A percentile compares a stretch with the other conserved stretches of the same genome.
These are phyloP conservation scores for Lycia hirtaria DNA, from an alignment of 2,888 invertebrate species.

Conservation along the genomic window DNA sequence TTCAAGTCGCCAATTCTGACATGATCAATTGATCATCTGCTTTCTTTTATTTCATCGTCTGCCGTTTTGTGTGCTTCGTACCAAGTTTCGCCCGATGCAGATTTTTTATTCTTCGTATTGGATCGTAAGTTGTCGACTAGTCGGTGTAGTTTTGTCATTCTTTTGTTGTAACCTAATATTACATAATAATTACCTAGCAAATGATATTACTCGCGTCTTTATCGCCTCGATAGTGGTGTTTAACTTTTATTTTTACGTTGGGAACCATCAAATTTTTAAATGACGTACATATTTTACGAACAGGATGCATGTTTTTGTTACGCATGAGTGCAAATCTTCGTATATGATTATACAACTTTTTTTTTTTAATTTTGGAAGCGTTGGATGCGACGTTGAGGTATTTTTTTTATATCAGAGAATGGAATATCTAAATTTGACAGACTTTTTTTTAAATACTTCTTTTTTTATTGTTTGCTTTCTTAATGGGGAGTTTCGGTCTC, in stretches of 20 bases:
- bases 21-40: slow-evolving; percentile 33
- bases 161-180: slow-evolving; percentile 29
- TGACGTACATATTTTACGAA: slow-evolving; percentile 23
- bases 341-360: background rate
- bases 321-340: slow-evolving; percentile 18
- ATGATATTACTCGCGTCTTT: slow-evolving; percentile 28
- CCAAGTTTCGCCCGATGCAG: background rate
- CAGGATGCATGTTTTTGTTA: slow-evolving; percentile 16
- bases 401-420: background rate
- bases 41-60: slow-evolving; percentile 9
- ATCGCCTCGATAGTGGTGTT: slow-evolving; percentile 33
- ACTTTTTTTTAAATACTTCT: background rate
- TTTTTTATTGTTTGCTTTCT: slow-evolving; percentile 2
- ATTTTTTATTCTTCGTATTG: background rate
- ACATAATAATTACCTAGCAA: slow-evolving; percentile 37
- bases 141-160: slow-evolving; percentile 18
- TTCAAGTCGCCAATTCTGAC: slow-evolving; percentile 1
- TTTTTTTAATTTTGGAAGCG: background rate
- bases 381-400: background rate
- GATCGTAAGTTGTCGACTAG: slow-evolving; percentile 12
- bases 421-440: background rate
- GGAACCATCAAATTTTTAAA: slow-evolving; percentile 21
- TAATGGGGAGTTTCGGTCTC: slow-evolving; percentile 1
- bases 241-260: slow-evolving; percentile 31
- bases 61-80: background rate